Evolutionary conservation across 1,140 invertebrate species (phyloP), one percentile per base, ranked within the genome.

Genomic region (Triops cancriformis): DNA sequence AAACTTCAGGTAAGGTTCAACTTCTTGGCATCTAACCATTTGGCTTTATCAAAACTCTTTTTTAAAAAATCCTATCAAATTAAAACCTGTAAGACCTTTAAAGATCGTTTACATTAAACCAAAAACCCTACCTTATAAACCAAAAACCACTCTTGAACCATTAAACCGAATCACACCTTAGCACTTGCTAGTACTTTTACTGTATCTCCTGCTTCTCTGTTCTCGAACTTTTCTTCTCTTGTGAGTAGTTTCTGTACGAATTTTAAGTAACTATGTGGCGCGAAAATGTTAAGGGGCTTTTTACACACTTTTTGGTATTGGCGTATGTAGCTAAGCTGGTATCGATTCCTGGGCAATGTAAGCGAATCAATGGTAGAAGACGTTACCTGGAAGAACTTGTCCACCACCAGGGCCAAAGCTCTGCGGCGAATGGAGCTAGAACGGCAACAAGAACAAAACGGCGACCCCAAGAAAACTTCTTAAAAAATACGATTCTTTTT

Each of bases 1-100:
- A 79, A 79, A 73, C 28, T 79, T 23, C 78, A 79, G 78, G 78
- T 79, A 76, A 14, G 14, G 14, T 64, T 14, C 14, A 18, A 23
- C 18, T 64, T 23, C 51, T 64, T 45, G 1, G 18, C 23, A 64
- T 64, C 14, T 6, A 18, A 10, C 18, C 51, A 4, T 64, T 45
- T 7, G 1, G 11, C 23, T 64, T 23, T 12, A n/a, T 6, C 9
- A 64, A 64, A 64, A 64, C 14, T 18, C 0, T 37, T 37, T 37
- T 37, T 37, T 64, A 0, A 64, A 64, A 64, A 64, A 64, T 64
- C 51, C 51, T 23, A 14, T n/a, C 23, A 14, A 14, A 5, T 64
- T 18, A 64, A 64, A 64, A 4, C 51, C 51, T 18, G 11, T 45
- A 45, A 45, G 18, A n/a, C n/a, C 31, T 37, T 37, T 37, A 37